Evolutionary conservation across 2,113 vertebrate species (phyloP).

Genomic region (Columbina picui): DNA sequence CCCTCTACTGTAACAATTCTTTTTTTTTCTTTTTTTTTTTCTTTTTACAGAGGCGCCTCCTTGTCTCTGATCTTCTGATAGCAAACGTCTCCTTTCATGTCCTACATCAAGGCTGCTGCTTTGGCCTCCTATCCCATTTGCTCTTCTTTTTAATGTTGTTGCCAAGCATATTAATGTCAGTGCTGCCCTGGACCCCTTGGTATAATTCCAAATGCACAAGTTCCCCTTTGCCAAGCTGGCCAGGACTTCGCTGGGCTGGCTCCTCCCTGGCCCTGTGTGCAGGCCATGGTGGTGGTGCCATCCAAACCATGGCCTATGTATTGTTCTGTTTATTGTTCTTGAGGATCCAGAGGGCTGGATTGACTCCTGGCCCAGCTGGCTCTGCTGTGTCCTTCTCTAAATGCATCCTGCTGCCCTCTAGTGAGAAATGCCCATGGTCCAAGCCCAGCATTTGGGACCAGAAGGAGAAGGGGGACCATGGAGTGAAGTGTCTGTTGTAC

Average conservation of each 20-base stretch:
- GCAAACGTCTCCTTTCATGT: slow-evolving; percentile 49
- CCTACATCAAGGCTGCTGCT: slow-evolving; percentile 46
- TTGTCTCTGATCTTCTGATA: slow-evolving; percentile 47
- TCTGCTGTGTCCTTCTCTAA: background rate
- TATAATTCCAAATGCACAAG: background rate
- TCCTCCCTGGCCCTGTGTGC: background rate
- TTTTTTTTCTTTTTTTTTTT: background rate
- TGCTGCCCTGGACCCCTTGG: background rate
- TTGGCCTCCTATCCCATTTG: slow-evolving; percentile 48
- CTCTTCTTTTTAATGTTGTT: slow-evolving; percentile 18
- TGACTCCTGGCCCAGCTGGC: background rate
- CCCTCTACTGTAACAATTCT: background rate
- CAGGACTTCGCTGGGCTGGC: background rate
- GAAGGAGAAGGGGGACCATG: accelerated
- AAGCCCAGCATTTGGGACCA: too few relatives aligned
- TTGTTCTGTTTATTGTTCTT: background rate
- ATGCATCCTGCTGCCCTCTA: background rate
- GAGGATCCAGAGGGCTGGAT: background rate
- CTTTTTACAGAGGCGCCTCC: background rate
- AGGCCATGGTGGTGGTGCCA: accelerated
- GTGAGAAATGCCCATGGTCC: background rate
- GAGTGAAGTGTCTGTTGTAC: accelerated
- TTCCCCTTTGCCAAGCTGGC: background rate
- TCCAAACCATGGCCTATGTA: accelerated
- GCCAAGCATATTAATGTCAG: slow-evolving; percentile 7